These are phyloP conservation scores for Temnothorax nylanderi DNA, from an alignment of 1,140 invertebrate genomes.

Conservation along the genomic window DNA sequence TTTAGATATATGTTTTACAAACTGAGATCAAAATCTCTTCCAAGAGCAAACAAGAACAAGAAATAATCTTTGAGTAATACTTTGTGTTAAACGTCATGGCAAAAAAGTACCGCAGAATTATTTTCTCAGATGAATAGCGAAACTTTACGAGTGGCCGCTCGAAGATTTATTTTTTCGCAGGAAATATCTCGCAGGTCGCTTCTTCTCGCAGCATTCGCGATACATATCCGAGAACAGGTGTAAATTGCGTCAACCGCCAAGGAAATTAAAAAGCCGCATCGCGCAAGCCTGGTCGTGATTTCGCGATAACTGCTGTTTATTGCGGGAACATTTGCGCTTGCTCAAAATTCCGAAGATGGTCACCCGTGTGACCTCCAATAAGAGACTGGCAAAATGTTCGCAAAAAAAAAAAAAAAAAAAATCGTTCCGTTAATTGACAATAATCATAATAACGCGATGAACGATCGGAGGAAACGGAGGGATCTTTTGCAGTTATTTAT, in stretches of 20 bases:
- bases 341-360: constrained; percentile 8
- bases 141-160: not conserved
- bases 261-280: constrained; percentile 36
- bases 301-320: constrained; percentile 51
- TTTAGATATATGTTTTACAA: not conserved
- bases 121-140: constrained; percentile 4
- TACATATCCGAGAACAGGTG: constrained; percentile 28
- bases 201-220: not conserved
- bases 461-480: not conserved
- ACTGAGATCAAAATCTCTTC: not conserved
- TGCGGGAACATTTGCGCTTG: not conserved
- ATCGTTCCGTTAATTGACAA: constrained; percentile 15
- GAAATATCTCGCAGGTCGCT: not conserved
- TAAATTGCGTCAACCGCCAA: constrained; percentile 29
- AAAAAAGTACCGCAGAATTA: not conserved
- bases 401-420: not conserved
- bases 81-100: not conserved
- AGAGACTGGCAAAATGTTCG: not conserved
- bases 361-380: constrained; percentile 12
- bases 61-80: not conserved
- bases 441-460: constrained; percentile 18
- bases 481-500: constrained; percentile 18
- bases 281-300: not conserved
- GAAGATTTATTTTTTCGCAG: constrained; percentile 23
- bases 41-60: not conserved